Evolutionary conservation across 2,113 vertebrate species (phyloP).

Genomic region (Bungarus multicinctus): DNA sequence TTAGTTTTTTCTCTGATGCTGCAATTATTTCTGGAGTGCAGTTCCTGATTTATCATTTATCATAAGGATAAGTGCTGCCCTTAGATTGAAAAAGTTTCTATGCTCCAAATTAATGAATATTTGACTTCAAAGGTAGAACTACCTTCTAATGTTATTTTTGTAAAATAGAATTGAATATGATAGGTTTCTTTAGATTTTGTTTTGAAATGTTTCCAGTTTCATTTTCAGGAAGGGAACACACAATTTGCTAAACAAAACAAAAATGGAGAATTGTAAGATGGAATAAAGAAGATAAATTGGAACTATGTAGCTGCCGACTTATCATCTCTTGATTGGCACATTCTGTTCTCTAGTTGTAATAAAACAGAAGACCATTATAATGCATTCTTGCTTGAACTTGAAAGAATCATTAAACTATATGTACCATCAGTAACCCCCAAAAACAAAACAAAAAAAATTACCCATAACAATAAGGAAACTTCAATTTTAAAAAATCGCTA

Average conservation of each 20-base stretch:
- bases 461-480: too few relatives aligned
- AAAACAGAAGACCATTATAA: too few relatives aligned
- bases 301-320: not conserved
- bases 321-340: too few relatives aligned
- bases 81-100: not conserved
- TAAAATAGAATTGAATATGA: not conserved
- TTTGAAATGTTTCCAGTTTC: not conserved
- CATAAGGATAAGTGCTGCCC: not conserved
- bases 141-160: not conserved
- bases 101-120: not conserved
- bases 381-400: too few relatives aligned
- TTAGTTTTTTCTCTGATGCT: not conserved
- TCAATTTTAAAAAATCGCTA: too few relatives aligned
- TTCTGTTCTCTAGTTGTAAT: too few relatives aligned
- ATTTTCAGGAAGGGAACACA: not conserved
- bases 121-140: not conserved
- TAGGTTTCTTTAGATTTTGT: not conserved
- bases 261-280: not conserved
- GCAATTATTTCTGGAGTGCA: not conserved
- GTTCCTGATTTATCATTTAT: not conserved
- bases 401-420: too few relatives aligned
- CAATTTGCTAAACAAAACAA: not conserved
- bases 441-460: too few relatives aligned
- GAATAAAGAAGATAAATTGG: not conserved
- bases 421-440: too few relatives aligned